Evolutionary conservation across 1,140 invertebrate species (phyloP).

Genomic region (Dermatophagoides farinae): DNA sequence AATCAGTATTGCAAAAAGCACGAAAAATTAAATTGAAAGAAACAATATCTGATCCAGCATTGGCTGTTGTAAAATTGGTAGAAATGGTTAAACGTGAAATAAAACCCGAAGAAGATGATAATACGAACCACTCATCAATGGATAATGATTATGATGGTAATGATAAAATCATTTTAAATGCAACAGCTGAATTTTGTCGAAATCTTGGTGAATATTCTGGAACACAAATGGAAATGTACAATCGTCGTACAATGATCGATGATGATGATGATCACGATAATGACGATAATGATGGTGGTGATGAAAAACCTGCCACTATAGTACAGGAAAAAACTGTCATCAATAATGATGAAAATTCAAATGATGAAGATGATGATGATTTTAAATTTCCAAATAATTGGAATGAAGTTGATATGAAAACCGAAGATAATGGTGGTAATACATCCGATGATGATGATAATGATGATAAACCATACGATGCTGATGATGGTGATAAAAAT

Average conservation of each 20-base stretch:
- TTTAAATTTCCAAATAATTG: conserved; percentile 34
- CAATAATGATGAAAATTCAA: conserved; percentile 9
- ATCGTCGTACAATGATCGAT: not conserved
- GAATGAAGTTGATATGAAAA: conserved; percentile 44
- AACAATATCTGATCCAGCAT: not conserved
- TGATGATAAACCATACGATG: not conserved
- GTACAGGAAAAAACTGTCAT: conserved; percentile 6
- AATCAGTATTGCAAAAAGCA: conserved; percentile 48
- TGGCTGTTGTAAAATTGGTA: conserved; percentile 2
- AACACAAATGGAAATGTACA: conserved; percentile 21
- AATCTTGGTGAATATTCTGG: conserved; percentile 82
- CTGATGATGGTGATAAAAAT: not conserved
- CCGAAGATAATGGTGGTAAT: conserved; percentile 8
- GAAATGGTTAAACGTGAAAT: not conserved
- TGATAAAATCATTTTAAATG: conserved; percentile 54
- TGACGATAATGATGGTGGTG: conserved; percentile 2
- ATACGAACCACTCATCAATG: not conserved
- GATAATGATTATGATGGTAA: not conserved
- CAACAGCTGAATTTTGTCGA: conserved; percentile 89
- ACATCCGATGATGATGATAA: not conserved
- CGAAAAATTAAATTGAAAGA: conserved; percentile 43
- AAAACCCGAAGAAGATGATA: conserved; percentile 18
- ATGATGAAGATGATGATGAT: conserved; percentile 26
- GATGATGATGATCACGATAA: conserved; percentile 7
- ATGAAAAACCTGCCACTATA: not conserved